These are phyloP conservation scores for Xanthia togata DNA, from an alignment of 2,888 invertebrate genomes.

Conservation along the genomic window DNA sequence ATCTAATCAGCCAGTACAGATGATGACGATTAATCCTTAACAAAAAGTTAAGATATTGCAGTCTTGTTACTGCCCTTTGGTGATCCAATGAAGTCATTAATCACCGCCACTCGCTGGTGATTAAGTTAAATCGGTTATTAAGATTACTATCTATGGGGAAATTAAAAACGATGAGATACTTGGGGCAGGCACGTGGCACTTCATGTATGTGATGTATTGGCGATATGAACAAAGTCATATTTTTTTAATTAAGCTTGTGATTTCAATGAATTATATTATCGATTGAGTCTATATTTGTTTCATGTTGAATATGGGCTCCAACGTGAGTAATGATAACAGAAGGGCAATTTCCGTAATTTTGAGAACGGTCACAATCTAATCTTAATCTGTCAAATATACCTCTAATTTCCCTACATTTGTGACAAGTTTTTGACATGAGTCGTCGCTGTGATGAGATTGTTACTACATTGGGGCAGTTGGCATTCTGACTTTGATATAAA, in stretches of 20 bases:
- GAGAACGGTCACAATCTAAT: not conserved
- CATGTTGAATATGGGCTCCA: not conserved
- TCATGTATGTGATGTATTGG: constrained; percentile 5
- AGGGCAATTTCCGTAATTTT: not conserved
- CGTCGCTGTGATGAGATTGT: not conserved
- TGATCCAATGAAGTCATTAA: constrained; percentile 54
- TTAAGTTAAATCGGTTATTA: constrained; percentile 50
- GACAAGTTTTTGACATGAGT: not conserved
- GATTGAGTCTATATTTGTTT: not conserved
- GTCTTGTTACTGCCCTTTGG: constrained; percentile 17
- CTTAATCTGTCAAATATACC: not conserved
- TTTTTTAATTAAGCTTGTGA: not conserved
- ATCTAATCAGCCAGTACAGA: constrained; percentile 30
- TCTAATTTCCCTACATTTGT: not conserved
- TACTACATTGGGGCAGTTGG: not conserved
- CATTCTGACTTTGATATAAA: not conserved
- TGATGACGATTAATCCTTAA: constrained; percentile 42
- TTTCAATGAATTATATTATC: not conserved
- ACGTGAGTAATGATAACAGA: not conserved
- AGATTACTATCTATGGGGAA: constrained; percentile 44
- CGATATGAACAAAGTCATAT: not conserved
- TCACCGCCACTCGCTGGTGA: constrained; percentile 46
- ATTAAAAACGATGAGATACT: constrained; percentile 42
- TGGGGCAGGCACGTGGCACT: constrained; percentile 17
- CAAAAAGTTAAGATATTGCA: constrained; percentile 42